Percentiles rank a stretch among this genome's conserved stretches.
These are phyloP conservation scores for Corythucha ciliata DNA, from an alignment of 2,888 invertebrate species.

Conservation along the genomic window DNA sequence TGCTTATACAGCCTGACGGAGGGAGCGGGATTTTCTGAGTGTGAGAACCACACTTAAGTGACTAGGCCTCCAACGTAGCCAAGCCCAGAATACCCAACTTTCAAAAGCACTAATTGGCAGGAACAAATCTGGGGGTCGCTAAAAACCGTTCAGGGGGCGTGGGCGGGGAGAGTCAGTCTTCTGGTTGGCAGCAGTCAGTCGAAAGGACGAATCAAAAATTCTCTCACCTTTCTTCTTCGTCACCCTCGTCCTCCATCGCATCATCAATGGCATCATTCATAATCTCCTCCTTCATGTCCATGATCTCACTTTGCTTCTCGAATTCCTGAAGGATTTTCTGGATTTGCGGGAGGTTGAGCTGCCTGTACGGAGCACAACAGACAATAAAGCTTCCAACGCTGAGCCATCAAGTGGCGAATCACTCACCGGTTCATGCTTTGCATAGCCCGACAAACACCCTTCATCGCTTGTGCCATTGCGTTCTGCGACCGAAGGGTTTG, in stretches of 20 bases:
- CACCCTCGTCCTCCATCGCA: conserved; percentile 96
- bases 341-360: conserved; percentile 95
- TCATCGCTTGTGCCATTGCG: conserved; percentile 99
- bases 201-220: no score
- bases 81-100: no score
- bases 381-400: conserved; percentile 45
- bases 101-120: no score
- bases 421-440: conserved; percentile 96
- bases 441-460: conserved; percentile 97
- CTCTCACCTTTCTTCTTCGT: conserved; percentile 86
- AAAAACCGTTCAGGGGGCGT: no score
- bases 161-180: no score
- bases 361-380: conserved; percentile 47
- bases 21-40: no score
- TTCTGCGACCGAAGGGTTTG: conserved; percentile 96
- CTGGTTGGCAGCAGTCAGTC: no score
- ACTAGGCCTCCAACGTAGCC: no score
- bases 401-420: no score
- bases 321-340: conserved; percentile 95
- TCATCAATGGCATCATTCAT: conserved; percentile 99
- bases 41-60: no score
- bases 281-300: conserved; percentile 99
- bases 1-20: no score
- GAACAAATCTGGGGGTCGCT: no score
- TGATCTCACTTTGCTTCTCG: conserved; percentile 98